Evolutionary conservation across 1,140 invertebrate species (phyloP), one percentile per base, ranked within the genome.

Genomic region (Zaprionus camerounensis): DNA sequence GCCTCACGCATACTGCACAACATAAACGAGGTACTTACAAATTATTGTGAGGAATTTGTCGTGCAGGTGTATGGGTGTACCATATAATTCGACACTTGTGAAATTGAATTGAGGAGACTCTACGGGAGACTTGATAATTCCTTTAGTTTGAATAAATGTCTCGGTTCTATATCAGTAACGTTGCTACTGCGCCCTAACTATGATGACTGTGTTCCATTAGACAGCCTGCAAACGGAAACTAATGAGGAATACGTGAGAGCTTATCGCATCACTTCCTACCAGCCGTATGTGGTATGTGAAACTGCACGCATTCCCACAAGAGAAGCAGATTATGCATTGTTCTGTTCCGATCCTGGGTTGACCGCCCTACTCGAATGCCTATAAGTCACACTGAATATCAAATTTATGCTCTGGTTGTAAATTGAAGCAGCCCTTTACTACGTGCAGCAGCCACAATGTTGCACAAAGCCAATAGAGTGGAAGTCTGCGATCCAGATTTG

Each of bases 381-480:
- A 26, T 59, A 55, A 74, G 49, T 49, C 56, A 36, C 63, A 31
- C 26, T 24, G 46, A 15, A 36, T 44, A n/a, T 49, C 1, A 46
- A 55, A 78, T 79, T 55, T 71, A 79, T 76, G 68, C 53, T n/a
- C 9, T n/a, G 58, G 68, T 44, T 56, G 53, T 79, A 79, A 63
- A 76, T 71, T 76, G 26, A 28, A 57, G 46, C 49, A 51, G 57
- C 41, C 56, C 53, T 70, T 57, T 67, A 49, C 58, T 31, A 44
- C 26, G 20, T 38, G 31, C 31, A 17, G 38, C 57, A 67, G 46
- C 36, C 26, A 71, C 62, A 79, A 44, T 71, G 53, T 76, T 66
- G 66, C 67, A 44, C 59, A 71, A 26, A 26, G 12, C 20, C 41
- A 34, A 72, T 76, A 36, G 67, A 55, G 41, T 53, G 51, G 15